Base-by-base conservation (phyloP, 2,797 vertebrate species). In the Chromobotia macracanthus region DNA sequence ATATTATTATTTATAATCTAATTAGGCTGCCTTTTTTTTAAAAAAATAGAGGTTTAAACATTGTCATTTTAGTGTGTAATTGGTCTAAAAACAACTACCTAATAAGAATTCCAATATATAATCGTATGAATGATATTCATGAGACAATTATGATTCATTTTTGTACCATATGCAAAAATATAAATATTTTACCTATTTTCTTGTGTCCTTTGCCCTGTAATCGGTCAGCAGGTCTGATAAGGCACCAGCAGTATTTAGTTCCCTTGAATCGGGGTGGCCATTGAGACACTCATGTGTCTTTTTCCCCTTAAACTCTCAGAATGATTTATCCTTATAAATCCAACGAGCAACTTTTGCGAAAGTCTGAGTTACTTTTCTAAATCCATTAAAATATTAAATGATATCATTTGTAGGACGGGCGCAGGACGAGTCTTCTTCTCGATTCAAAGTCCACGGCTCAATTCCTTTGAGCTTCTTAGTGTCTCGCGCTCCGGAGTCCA, bases 231-330 rank as follows among this genome's bases (percentile, higher is more conserved):
- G 48, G 48, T 79, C 73, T 48, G 55, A 77, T 63, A 74, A 82
- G 51, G 58, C 63, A 66, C 53, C 58, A 69, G 70, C 38, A 78
- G 85, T 78, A 86, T 80, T 86, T 83, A 72, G 64, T 87, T 83
- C 86, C 89, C 77, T 79, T 80, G 75, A 38, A 75, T 70, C 21
- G 72, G 41, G 46, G 41, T 53, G 35, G 80, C 77, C 69, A 84
- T 64, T 77, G 71, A 83, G 84, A 87, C 82, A 88, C 88, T 88
- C 89, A 91, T 92, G 88, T 89, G 86, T 72, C 79, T 82, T 51
- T 70, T 28, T 11, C 21, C 23, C 5, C 56, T 25, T 1, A 66
- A 50, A 79, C 68, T 44, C 67, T 64, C 23, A 41, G 44, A 28
- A 53, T 53, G 13, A 51, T 38, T 68, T 63, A 68, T 84, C 68